Percentiles rank a stretch among this genome's conserved stretches.
Conservation (phyloP, 2,113 vertebrate species). For the Cyprinodon brontotheroides region DNA sequence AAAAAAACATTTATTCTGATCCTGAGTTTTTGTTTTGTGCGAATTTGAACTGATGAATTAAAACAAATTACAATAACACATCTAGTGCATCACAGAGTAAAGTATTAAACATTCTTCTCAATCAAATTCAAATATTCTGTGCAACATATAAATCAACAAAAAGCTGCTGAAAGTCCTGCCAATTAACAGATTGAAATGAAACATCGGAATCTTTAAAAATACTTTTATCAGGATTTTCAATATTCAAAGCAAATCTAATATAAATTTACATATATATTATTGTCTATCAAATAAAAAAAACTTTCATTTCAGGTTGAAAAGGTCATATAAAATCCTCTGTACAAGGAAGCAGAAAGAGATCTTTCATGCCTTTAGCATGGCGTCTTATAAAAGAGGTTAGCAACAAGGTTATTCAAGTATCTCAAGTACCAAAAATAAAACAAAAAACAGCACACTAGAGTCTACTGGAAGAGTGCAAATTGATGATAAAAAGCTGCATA, state of each 20-base stretch:
- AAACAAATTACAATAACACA: neutral
- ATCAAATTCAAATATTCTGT: neutral
- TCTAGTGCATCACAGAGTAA: constrained; percentile 15
- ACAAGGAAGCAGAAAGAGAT: constrained; percentile 17
- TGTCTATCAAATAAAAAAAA: constrained; percentile 34
- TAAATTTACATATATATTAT: neutral
- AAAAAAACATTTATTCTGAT: neutral
- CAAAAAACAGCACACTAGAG: neutral
- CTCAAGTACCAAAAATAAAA: constrained; percentile 40
- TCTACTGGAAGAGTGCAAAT: constrained; percentile 1
- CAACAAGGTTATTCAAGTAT: constrained; percentile 51
- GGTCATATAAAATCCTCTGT: constrained; percentile 17
- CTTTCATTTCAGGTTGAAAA: constrained; percentile 4
- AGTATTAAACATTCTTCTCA: neutral
- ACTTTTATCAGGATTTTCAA: neutral
- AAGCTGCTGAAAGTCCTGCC: neutral
- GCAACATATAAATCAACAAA: constrained; percentile 15
- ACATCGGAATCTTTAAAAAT: neutral
- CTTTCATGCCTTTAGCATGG: constrained; percentile 23
- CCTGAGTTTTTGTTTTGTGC: neutral
- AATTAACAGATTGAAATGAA: neutral
- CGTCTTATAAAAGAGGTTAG: constrained; percentile 11
- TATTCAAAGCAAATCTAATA: neutral
- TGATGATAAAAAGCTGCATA: constrained; percentile 17
- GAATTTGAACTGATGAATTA: neutral